A percentile compares a stretch with the other conserved stretches of the same genome.
Conservation (phyloP, 2,797 vertebrate species). For the Sebastolobus alascanus region DNA sequence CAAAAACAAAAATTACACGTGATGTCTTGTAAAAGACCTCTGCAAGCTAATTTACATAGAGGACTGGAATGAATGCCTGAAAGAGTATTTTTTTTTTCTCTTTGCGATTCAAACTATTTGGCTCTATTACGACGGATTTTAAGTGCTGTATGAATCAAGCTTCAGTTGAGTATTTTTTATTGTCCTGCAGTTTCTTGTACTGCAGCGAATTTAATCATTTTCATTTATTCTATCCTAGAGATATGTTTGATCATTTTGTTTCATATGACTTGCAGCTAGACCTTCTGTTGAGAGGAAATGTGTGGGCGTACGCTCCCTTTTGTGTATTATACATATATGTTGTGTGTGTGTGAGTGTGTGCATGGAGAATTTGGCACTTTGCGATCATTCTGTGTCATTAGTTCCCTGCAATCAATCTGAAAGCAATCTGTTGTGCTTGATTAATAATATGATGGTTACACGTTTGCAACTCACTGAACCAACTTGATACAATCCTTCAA, state of each 20-base stretch:
- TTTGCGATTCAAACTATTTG: background rate
- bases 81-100: background rate
- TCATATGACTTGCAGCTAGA: conserved; percentile 2
- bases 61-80: background rate
- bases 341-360: background rate
- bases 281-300: background rate
- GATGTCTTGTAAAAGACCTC: background rate
- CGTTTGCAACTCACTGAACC: conserved; percentile 11
- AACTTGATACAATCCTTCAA: conserved; percentile 4
- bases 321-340: background rate
- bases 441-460: background rate
- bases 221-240: background rate
- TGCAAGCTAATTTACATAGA: background rate
- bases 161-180: background rate
- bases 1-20: background rate
- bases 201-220: background rate
- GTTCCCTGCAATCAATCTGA: background rate
- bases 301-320: conserved; percentile 9
- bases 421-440: background rate
- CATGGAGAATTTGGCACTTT: background rate
- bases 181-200: background rate
- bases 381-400: conserved; percentile 11
- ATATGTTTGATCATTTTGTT: conserved; percentile 14
- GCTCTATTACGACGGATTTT: background rate
- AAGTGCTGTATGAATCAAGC: background rate